Conservation (phyloP, 2,888 invertebrate species). For the Apamea monoglypha region DNA sequence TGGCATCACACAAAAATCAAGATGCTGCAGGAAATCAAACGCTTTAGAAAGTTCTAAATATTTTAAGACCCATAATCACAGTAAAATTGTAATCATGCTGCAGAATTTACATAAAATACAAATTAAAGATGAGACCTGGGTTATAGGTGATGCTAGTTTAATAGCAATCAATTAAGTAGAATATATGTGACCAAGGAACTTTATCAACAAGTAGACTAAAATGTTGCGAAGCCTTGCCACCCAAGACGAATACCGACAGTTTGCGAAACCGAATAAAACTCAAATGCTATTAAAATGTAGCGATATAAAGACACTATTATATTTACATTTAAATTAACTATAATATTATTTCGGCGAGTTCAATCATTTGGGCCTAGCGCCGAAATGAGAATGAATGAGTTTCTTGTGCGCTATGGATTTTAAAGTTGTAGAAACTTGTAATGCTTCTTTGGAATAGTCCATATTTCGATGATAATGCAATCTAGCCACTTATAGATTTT, state of each 20-base stretch:
- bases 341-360: slow-evolving; percentile 32
- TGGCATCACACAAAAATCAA: background rate
- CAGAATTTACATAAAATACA: background rate
- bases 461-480: background rate
- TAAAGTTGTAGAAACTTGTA: background rate
- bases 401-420: slow-evolving; percentile 15
- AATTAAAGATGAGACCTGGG: background rate
- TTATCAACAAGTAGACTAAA: slow-evolving; percentile 24
- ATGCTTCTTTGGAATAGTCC: background rate
- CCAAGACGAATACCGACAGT: slow-evolving; percentile 30
- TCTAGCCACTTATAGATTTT: background rate
- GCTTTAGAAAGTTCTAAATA: background rate
- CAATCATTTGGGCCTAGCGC: slow-evolving; percentile 21
- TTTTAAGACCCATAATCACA: too few species aligned
- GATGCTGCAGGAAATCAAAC: background rate
- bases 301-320: slow-evolving; percentile 23
- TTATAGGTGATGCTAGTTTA: background rate
- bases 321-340: slow-evolving; percentile 42
- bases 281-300: slow-evolving; percentile 29
- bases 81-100: background rate
- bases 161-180: background rate
- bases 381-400: slow-evolving; percentile 13
- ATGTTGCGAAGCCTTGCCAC: slow-evolving; percentile 38
- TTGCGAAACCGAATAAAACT: slow-evolving; percentile 44
- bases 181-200: background rate